Evolutionary conservation across 2,888 invertebrate species (phyloP), one percentile per base, ranked within the genome.

Genomic region (Dusona sp.): DNA sequence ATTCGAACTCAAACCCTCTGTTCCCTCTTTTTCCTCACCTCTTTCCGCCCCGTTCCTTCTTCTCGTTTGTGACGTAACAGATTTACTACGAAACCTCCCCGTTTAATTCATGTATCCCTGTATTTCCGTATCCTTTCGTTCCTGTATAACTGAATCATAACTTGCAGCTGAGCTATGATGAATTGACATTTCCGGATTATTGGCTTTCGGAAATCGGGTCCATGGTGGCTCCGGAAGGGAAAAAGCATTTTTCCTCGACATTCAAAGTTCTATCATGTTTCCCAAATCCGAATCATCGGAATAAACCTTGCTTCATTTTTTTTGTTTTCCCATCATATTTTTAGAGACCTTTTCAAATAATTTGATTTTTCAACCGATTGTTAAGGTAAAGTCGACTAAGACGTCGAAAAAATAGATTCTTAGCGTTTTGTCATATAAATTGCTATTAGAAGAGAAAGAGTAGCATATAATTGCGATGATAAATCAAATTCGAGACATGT

Each of bases 1-100:
- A 93, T 93, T 90, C 90, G 83, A 75, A 72, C 78, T 82, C 74
- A 16, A 65, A 33, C 11, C 36, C 25, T 22, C 42, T 42, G 9
- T 68, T 25, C 22, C 19, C 7, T 48, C 7, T 16, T 65, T 65
- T 65, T 19, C 33, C 8, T 38, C 38, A 16, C 3, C 38, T 36
- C n/a, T 33, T n/a, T 38, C 16, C n/a, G n/a, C 65, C 36, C 7
- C 38, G 19, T 33, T 65, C 64, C 7, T 36, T 16, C 33, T 29
- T 33, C 19, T 13, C 45, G 13, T 45, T 45, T n/a, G 19, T 25
- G 1, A 61, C 61, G 25, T 4, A 61, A 61, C n/a, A 19, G 16
- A 48, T 48, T 48, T 48, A n/a, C 48, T 16, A 19, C 48, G 19
- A 19, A 48, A 19, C 6, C 48, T 2, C n/a, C 19, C 48, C 7